Evolutionary conservation across 2,888 invertebrate species (phyloP).

Genomic region (Bedellia somnulentella): DNA sequence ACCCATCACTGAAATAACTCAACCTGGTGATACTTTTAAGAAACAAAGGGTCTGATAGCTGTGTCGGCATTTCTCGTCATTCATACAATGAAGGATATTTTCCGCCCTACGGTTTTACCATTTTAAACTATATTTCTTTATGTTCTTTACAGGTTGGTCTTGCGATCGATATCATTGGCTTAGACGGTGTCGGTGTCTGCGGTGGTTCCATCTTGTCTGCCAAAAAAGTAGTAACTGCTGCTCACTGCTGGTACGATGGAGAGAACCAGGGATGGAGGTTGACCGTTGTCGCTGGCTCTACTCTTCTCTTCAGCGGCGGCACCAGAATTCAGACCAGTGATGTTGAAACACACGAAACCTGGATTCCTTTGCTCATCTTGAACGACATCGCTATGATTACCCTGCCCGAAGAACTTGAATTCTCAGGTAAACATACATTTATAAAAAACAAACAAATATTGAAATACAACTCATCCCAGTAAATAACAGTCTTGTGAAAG

Average conservation of each 20-base stretch:
- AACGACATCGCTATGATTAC: slow-evolving; percentile 21
- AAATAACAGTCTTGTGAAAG: too few species aligned
- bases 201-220: slow-evolving; percentile 24
- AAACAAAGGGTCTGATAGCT: too few species aligned
- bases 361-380: slow-evolving; percentile 11
- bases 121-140: too few species aligned
- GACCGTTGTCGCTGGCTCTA: slow-evolving; percentile 26
- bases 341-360: slow-evolving; percentile 16
- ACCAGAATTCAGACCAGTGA: slow-evolving; percentile 13
- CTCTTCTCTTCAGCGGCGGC: slow-evolving; percentile 12
- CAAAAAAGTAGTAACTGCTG: slow-evolving; percentile 20
- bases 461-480: too few species aligned
- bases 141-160: slow-evolving; percentile 19
- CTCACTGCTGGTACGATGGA: slow-evolving; percentile 31
- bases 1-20: too few species aligned
- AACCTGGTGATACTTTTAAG: too few species aligned
- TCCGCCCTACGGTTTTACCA: too few species aligned
- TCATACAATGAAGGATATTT: too few species aligned
- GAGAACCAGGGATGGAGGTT: slow-evolving; percentile 17
- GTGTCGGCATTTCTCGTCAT: too few species aligned
- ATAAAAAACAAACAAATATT: too few species aligned
- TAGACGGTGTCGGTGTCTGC: slow-evolving; percentile 18
- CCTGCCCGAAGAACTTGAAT: slow-evolving; percentile 5
- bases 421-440: not conserved
- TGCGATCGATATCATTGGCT: slow-evolving; percentile 11